A percentile compares a stretch with the other conserved stretches of the same genome.
phyloP scores from a whole-genome alignment of 1,140 invertebrate genomes.

The Euglossa dilemma region DNA sequence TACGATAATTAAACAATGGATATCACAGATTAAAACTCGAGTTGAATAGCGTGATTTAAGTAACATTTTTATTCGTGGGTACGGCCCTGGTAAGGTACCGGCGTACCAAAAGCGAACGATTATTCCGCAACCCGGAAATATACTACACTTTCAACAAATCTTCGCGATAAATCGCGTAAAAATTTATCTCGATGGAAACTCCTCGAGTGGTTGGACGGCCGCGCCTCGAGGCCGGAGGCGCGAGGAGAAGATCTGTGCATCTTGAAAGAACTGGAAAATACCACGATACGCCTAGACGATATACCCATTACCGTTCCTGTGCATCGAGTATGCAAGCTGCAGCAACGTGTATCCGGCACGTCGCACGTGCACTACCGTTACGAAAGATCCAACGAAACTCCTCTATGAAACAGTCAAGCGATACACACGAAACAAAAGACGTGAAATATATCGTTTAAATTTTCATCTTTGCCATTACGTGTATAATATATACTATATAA shows the following conservation, averaged over 20 bases:
- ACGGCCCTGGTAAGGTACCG: too few relatives aligned
- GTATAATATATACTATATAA: too few relatives aligned
- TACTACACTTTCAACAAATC: too few relatives aligned
- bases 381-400: background rate
- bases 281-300: background rate
- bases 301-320: conserved; percentile 29
- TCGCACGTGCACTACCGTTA: conserved; percentile 35
- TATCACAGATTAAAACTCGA: too few relatives aligned
- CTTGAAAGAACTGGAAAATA: conserved; percentile 16
- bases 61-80: too few relatives aligned
- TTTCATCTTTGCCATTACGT: too few relatives aligned
- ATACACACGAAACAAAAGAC: background rate
- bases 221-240: background rate
- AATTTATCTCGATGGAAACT: background rate
- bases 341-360: conserved; percentile 30
- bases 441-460: too few relatives aligned
- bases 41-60: too few relatives aligned
- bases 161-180: background rate
- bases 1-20: too few relatives aligned
- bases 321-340: conserved; percentile 26
- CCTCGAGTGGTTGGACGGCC: background rate
- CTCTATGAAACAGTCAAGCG: background rate
- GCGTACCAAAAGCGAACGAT: too few relatives aligned
- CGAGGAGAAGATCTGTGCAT: background rate
- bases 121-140: too few relatives aligned